These are phyloP conservation scores for Ploceus nigricollis DNA, from an alignment of 2,113 vertebrate species.

Conservation along the genomic window DNA sequence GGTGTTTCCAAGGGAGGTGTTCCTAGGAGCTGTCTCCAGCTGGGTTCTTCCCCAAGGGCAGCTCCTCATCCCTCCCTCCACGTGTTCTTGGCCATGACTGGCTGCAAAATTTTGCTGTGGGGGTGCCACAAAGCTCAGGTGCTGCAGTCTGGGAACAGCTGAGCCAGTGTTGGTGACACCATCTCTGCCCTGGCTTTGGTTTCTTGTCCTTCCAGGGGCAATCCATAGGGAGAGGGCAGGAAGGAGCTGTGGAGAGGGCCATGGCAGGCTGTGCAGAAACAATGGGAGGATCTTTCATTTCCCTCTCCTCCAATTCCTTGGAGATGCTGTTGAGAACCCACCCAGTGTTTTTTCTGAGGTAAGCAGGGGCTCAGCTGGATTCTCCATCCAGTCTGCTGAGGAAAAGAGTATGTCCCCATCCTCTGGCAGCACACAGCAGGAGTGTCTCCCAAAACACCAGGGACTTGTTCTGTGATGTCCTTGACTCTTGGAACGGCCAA, in stretches of 20 bases:
- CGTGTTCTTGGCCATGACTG: fast-evolving
- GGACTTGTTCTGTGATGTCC: not conserved
- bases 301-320: not conserved
- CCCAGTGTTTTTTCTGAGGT: not conserved
- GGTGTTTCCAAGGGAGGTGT: not conserved
- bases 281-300: not conserved
- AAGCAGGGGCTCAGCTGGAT: not conserved
- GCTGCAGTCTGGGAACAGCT: not conserved
- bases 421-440: not conserved
- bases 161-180: fast-evolving
- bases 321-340: not conserved
- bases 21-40: not conserved
- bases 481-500: not conserved
- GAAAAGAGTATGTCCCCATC: fast-evolving
- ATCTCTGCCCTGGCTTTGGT: not conserved
- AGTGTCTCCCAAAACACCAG: not conserved
- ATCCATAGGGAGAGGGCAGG: too few relatives aligned
- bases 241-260: not conserved
- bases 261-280: fast-evolving
- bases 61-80: not conserved
- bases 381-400: not conserved
- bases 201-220: not conserved
- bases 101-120: not conserved
- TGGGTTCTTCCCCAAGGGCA: not conserved
- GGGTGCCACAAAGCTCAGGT: not conserved